Evolutionary conservation across 2,113 vertebrate species (phyloP), one percentile per base, ranked within the genome.

Genomic region (Alexandromys fortis): DNA sequence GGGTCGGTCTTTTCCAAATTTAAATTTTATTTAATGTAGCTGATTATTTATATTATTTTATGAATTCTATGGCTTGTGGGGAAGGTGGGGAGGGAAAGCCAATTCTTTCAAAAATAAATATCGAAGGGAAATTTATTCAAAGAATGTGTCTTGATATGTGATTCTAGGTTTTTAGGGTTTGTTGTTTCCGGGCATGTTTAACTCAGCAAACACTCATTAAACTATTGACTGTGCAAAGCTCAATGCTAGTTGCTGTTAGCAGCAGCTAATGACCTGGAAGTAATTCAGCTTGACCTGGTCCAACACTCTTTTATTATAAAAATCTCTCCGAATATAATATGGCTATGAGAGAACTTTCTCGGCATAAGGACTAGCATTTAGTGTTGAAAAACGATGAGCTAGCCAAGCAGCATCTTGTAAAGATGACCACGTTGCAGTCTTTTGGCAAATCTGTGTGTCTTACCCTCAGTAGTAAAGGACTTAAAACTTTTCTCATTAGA

Each of bases 161-260:
- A 95, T 86, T 97, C 63, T 89, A 95, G 93, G 73, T 86, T 98
- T 96, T 95, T 89, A 78, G 81, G 96, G 52, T 97, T 97, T 95
- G 94, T 93, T 97, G 81, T 90, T 97, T 97, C 93, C 77, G 96
- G 75, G 93, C 85, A 1, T 21, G 87, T 94, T 96, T 93, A 93
- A 96, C 91, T 97, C 68, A 92, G 91, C 94, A 97, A 97, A 97
- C 79, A 96, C 88, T 92, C 95, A 92, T 90, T 92, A 96, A 97
- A 96, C 72, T 95, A 92, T 95, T 96, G 88, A 94, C 88, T 94
- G 17, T 65, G 55, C 72, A 95, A 94, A 95, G 47, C 90, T 93
- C 88, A 90, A 14, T 90, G 30, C 55, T 70, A 72, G 94, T 72
- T 88, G 42, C 89, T 96, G 14, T 94, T 85, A 92, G 83, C 77